Percentiles rank a stretch among this genome's conserved stretches.
Conservation (phyloP, 2,113 vertebrate genomes). For the Dicrurus megarhynchus region DNA sequence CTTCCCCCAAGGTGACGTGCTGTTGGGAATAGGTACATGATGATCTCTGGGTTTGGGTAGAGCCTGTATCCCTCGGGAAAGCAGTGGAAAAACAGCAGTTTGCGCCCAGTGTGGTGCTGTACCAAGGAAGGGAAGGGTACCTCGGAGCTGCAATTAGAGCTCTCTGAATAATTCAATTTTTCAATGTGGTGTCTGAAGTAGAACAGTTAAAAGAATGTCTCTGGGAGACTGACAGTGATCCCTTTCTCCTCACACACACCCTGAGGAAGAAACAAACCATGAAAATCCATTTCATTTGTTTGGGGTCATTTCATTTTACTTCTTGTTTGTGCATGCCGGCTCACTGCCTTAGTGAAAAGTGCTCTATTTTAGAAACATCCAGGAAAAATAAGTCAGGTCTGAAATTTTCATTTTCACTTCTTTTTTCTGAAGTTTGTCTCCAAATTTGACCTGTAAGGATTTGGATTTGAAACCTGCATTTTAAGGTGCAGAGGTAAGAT, state of each 20-base stretch:
- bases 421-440: neutral
- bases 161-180: neutral
- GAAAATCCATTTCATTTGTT: constrained; percentile 44
- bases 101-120: neutral
- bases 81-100: neutral
- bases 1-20: neutral
- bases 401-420: neutral
- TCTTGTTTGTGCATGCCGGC: neutral
- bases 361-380: neutral
- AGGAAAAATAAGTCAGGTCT: neutral
- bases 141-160: neutral
- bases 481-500: neutral
- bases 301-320: constrained; percentile 43
- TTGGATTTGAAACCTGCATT: neutral
- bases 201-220: neutral
- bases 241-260: neutral
- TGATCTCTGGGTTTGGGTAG: neutral
- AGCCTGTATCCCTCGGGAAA: neutral
- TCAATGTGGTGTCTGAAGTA: neutral
- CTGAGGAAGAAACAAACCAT: constrained; percentile 14
- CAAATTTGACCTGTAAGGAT: neutral
- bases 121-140: neutral
- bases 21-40: neutral
- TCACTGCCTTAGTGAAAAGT: neutral
- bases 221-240: constrained; percentile 7